Evolutionary conservation across 1,140 invertebrate genomes (phyloP).

Genomic region (Onthophagus taurus): DNA sequence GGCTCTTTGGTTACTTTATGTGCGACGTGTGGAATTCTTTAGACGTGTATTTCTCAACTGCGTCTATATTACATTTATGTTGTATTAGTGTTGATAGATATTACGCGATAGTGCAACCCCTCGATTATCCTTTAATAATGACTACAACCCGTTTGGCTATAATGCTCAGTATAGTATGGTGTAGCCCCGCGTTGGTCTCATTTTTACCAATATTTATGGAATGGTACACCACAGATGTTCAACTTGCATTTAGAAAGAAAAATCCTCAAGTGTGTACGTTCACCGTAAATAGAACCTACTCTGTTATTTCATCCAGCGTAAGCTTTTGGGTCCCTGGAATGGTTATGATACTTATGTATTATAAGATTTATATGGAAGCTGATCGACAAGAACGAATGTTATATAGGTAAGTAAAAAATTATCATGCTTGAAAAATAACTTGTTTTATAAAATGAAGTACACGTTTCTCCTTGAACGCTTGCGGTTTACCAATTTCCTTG

Average conservation of each 20-base stretch:
- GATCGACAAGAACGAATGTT: slow-evolving; percentile 84
- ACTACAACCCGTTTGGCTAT: slow-evolving; percentile 63
- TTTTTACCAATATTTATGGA: slow-evolving; percentile 92
- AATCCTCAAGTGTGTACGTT: slow-evolving; percentile 76
- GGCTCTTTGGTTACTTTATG: slow-evolving; percentile 85
- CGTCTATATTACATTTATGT: slow-evolving; percentile 82
- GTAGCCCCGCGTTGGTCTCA: slow-evolving; percentile 82
- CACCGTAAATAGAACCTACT: slow-evolving; percentile 82
- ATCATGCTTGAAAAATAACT: no score
- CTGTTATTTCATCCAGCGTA: slow-evolving; percentile 82
- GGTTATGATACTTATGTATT: slow-evolving; percentile 92
- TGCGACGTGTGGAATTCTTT: slow-evolving; percentile 94
- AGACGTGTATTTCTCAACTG: slow-evolving; percentile 91
- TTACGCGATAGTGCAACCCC: slow-evolving; percentile 80
- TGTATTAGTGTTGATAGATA: slow-evolving; percentile 80
- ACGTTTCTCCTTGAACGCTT: no score
- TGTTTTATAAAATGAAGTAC: no score
- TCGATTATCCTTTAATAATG: slow-evolving; percentile 85
- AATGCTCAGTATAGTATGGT: slow-evolving; percentile 83
- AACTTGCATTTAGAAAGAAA: slow-evolving; percentile 56
- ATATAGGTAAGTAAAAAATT: no score
- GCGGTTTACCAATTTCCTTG: no score
- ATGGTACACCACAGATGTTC: slow-evolving; percentile 81
- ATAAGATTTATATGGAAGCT: slow-evolving; percentile 84
- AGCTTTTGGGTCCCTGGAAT: slow-evolving; percentile 93